Evolutionary conservation across 64 coral and sea anemone species (phyloP).

Genomic region (Montipora cactus): DNA sequence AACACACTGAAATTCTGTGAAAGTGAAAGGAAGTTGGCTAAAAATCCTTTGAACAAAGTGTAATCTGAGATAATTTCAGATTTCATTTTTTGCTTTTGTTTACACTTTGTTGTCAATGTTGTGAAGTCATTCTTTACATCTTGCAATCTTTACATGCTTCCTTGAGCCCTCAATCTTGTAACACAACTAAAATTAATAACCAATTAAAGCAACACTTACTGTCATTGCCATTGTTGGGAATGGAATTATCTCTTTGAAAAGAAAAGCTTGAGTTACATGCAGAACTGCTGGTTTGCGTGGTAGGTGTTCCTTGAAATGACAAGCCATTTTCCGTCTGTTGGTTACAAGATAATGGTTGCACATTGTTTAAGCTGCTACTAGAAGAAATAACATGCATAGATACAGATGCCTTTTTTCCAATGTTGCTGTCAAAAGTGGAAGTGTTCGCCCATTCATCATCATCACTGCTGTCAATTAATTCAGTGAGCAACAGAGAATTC

Average conservation of each 20-base stretch:
- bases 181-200: too few relatives aligned
- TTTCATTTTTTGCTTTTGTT: too few relatives aligned
- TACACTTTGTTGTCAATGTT: too few relatives aligned
- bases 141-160: too few relatives aligned
- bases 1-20: too few relatives aligned
- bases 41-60: too few relatives aligned
- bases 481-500: constrained; percentile 14
- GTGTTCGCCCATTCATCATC: constrained; percentile 70
- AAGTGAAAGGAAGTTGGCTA: too few relatives aligned
- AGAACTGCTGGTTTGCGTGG: neutral
- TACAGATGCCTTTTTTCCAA: neutral
- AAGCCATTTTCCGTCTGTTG: neutral
- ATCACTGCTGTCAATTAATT: constrained; percentile 55
- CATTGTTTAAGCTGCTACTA: neutral
- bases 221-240: constrained; percentile 52
- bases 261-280: constrained; percentile 2
- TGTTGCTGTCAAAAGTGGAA: constrained; percentile 18
- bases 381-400: neutral
- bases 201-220: neutral
- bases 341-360: neutral
- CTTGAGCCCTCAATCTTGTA: too few relatives aligned
- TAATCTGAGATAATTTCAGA: too few relatives aligned
- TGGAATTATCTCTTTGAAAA: neutral
- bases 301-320: neutral
- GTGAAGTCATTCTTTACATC: too few relatives aligned